Evolutionary conservation across 2,888 invertebrate genomes (phyloP).

Genomic region (Aspidiotus rigidus): DNA sequence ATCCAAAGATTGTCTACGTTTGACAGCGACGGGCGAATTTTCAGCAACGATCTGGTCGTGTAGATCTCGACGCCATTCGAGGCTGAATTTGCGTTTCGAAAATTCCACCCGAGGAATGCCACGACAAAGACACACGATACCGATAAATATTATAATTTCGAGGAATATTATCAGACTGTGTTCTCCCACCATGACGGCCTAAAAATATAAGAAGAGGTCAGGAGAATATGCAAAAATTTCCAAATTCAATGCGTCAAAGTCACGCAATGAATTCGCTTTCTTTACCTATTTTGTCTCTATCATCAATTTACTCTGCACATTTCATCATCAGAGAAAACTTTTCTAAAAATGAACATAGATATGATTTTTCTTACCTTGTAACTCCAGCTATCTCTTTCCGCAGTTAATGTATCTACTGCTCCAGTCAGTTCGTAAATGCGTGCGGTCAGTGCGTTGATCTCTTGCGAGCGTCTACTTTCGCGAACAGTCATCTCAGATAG

Average conservation of each 20-base stretch:
- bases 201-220: conserved; percentile 28
- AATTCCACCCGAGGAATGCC: conserved; percentile 45
- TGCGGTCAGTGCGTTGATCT: conserved; percentile 53
- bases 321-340: no score
- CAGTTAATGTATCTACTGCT: conserved; percentile 52
- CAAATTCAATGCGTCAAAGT: no score
- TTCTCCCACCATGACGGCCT: conserved; percentile 40
- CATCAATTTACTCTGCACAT: no score
- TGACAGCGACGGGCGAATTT: conserved; percentile 27
- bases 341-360: no score
- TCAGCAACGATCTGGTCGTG: conserved; percentile 42
- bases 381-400: conserved; percentile 57
- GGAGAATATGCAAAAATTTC: neutral
- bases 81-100: conserved; percentile 36
- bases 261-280: conserved; percentile 6
- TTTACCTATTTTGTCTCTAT: no score
- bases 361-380: conserved; percentile 45
- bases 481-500: conserved; percentile 67
- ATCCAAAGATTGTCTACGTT: conserved; percentile 46
- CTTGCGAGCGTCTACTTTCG: conserved; percentile 71
- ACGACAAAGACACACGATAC: conserved; percentile 47
- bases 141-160: conserved; percentile 42
- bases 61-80: conserved; percentile 37
- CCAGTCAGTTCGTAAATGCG: conserved; percentile 51
- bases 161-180: conserved; percentile 42